A percentile compares a stretch with the other conserved stretches of the same genome.
Evolutionary conservation across 2,888 invertebrate genomes (phyloP).

Genomic region (Heliconius hortense): DNA sequence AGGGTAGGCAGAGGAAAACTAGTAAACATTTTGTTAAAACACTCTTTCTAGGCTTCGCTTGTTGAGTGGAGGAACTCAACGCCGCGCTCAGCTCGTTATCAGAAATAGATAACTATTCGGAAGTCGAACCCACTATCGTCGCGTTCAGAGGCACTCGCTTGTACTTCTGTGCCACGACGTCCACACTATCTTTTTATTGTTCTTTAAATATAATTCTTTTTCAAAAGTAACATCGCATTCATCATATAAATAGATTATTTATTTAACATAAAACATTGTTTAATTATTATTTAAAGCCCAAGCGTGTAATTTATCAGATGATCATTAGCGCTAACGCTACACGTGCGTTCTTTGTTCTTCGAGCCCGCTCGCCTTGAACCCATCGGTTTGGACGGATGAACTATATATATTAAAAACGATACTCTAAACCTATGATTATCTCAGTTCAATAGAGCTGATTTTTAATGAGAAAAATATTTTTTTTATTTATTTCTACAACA

Average conservation of each 20-base stretch:
- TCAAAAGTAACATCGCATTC: neutral
- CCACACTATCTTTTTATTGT: neutral
- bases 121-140: too few relatives aligned
- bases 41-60: too few relatives aligned
- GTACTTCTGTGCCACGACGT: neutral
- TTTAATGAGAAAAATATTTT: slow-evolving; percentile 36
- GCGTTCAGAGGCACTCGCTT: too few relatives aligned
- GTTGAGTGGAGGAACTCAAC: neutral
- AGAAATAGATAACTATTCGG: too few relatives aligned
- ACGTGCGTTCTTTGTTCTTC: slow-evolving; percentile 42
- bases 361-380: slow-evolving; percentile 61
- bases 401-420: slow-evolving; percentile 38
- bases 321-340: slow-evolving; percentile 34
- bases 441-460: slow-evolving; percentile 34
- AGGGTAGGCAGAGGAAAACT: too few relatives aligned
- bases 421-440: slow-evolving; percentile 46
- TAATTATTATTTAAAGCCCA: slow-evolving; percentile 27
- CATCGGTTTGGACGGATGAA: slow-evolving; percentile 49
- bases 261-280: slow-evolving; percentile 24
- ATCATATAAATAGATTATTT: neutral
- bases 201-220: neutral
- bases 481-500: slow-evolving; percentile 33
- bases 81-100: too few relatives aligned
- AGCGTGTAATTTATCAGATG: slow-evolving; percentile 38
- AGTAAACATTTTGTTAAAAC: too few relatives aligned